Evolutionary conservation across 2,888 invertebrate species (phyloP).

Genomic region (Epistrophe eligans): DNA sequence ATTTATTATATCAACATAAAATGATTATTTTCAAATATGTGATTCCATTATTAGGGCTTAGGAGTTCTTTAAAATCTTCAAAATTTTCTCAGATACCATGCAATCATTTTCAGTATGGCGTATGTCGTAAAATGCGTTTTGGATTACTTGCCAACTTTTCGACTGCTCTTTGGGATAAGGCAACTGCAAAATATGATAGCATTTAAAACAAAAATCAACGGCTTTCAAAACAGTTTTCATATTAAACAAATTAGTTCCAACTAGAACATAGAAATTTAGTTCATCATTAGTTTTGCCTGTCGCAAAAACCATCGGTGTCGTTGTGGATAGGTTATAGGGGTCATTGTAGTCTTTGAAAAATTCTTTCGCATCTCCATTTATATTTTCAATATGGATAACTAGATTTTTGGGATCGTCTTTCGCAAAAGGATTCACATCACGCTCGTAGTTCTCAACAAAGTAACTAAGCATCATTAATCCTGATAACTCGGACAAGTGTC

Average conservation of each 20-base stretch:
- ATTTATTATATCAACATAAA: too few species aligned
- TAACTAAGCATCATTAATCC: constrained; percentile 54
- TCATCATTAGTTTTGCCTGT: not conserved
- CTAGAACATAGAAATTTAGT: constrained; percentile 20
- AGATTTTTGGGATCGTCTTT: constrained; percentile 39
- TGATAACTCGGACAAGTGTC: constrained; percentile 10
- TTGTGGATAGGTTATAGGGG: not conserved
- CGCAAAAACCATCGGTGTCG: not conserved
- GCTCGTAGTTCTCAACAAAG: constrained; percentile 37
- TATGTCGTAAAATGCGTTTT: constrained; percentile 30
- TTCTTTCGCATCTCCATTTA: not conserved
- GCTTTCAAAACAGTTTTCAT: constrained; percentile 19
- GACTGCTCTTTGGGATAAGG: not conserved
- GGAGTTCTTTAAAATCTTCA: constrained; percentile 35
- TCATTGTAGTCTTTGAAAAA: constrained; percentile 8
- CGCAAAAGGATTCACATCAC: not conserved
- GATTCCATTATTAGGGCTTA: not conserved
- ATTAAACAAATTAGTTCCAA: constrained; percentile 13
- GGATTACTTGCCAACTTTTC: constrained; percentile 14
- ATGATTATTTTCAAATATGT: not conserved
- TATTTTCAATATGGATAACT: constrained; percentile 28
- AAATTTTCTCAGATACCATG: not conserved
- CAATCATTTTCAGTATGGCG: not conserved
- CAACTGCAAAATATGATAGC: constrained; percentile 14
- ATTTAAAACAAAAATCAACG: constrained; percentile 58